Evolutionary conservation across 2,888 invertebrate genomes (phyloP), one percentile per base, ranked within the genome.

Genomic region (Steromphala cineraria): DNA sequence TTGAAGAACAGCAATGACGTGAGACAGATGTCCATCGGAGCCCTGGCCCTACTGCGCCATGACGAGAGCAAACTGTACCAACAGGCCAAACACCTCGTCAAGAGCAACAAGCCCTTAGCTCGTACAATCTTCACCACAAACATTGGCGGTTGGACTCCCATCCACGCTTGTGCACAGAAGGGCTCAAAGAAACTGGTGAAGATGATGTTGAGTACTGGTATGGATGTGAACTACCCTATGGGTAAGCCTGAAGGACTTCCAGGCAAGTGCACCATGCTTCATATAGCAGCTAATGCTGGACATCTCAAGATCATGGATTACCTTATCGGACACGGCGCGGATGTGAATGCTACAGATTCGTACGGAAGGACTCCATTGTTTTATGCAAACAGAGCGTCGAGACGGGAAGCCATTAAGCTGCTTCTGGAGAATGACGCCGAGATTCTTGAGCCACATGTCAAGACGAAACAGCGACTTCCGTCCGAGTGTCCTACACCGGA

Each of bases 121-220:
- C 62, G 81, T 28, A 81, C 83, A 71, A 84, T 88, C 15, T 83
- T 90, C 62, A 85, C 85, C 17, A 80, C 86, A 1, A 83, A 89
- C 53, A 81, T 90, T 2, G 90, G 87, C 15, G 90, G 90, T 10
- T 90, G 90, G 90, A 89, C 88, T 8, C 89, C 89, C 19, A 75
- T 88, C 24, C 90, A 90, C 77, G 90, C 90, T 71, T 89, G 89
- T 81, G 87, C 88, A 17, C 80, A 89, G 5, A 83, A 87, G 52
- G 88, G 89, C 21, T 85, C 87, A 10, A 87, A 86, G 71, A 87
- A 87, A 46, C 78, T 88, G 17, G 82, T 90, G 53, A 90, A 89
- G 83, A 79, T 84, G 19, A 87, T 89, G 83, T 79, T 89, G 17
- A 82, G 82, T 75, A 77, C 88, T 0, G 88, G 87, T 21, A 81